A percentile compares a stretch with the other conserved stretches of the same genome.
Evolutionary conservation across 2,113 vertebrate genomes (phyloP).

Genomic region (Actinemys pallida): DNA sequence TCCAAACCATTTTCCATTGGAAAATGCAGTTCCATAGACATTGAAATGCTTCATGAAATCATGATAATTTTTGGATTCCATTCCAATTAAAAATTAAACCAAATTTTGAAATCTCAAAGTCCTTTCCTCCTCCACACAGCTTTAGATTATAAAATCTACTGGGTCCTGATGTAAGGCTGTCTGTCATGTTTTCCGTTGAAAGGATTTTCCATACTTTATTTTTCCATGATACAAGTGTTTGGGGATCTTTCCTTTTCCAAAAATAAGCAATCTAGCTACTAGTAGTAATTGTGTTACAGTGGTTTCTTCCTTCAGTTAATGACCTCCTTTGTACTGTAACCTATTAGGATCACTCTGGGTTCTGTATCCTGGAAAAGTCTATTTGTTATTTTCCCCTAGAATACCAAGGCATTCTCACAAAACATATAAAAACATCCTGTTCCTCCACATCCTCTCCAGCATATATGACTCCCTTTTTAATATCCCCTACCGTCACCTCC

Average conservation of each 20-base stretch:
- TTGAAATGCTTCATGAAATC: background rate
- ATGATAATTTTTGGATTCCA: background rate
- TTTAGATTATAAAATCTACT: background rate
- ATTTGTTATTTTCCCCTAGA: background rate
- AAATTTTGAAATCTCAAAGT: background rate
- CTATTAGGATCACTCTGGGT: background rate
- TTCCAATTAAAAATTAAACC: background rate
- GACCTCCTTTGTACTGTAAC: background rate
- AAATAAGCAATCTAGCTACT: background rate
- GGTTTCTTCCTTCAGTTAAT: background rate
- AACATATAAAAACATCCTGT: background rate
- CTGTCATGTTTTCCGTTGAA: background rate
- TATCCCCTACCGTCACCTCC: background rate
- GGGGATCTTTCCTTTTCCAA: background rate
- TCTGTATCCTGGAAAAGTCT: background rate
- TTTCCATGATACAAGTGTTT: background rate
- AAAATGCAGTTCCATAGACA: background rate
- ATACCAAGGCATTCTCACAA: background rate
- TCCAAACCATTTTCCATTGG: background rate
- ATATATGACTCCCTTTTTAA: too few species aligned
- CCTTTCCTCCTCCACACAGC: background rate
- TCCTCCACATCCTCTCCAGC: background rate
- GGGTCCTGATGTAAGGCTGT: accelerated
- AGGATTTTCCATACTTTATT: accelerated
- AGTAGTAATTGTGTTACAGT: background rate